Conservation (phyloP, 2,888 invertebrate genomes). For the Punctoribates punctum region DNA sequence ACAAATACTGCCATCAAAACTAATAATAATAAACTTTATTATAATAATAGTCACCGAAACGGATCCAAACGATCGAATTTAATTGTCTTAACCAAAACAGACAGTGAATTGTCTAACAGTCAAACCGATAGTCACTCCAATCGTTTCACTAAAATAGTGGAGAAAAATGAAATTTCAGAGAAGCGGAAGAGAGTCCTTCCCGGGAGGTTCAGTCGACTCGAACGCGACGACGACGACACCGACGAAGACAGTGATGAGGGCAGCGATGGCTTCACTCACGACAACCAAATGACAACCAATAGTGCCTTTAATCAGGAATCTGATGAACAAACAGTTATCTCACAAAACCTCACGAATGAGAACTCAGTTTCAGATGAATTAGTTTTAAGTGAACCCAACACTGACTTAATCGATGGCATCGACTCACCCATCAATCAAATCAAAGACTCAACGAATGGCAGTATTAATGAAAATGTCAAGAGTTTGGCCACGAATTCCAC, state of each 20-base stretch:
- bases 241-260: conserved; percentile 20
- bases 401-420: not conserved
- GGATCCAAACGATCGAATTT: not conserved
- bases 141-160: not conserved
- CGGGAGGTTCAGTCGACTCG: conserved; percentile 21
- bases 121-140: not conserved
- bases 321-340: not conserved
- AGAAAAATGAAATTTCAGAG: not conserved
- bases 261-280: conserved; percentile 11
- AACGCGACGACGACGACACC: conserved; percentile 16
- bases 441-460: conserved; percentile 3
- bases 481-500: not conserved
- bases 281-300: not conserved
- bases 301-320: conserved; percentile 15
- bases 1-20: conserved; percentile 14
- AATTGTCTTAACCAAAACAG: conserved; percentile 5
- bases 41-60: not conserved
- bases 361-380: not conserved
- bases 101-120: not conserved
- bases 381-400: conserved; percentile 1
- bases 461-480: not conserved
- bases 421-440: not conserved
- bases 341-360: not conserved
- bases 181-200: conserved; percentile 25
- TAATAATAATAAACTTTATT: not conserved